A percentile compares a stretch with the other conserved stretches of the same genome.
Evolutionary conservation across 2,888 invertebrate species (phyloP).

Genomic region (Dicyrtomina minuta): DNA sequence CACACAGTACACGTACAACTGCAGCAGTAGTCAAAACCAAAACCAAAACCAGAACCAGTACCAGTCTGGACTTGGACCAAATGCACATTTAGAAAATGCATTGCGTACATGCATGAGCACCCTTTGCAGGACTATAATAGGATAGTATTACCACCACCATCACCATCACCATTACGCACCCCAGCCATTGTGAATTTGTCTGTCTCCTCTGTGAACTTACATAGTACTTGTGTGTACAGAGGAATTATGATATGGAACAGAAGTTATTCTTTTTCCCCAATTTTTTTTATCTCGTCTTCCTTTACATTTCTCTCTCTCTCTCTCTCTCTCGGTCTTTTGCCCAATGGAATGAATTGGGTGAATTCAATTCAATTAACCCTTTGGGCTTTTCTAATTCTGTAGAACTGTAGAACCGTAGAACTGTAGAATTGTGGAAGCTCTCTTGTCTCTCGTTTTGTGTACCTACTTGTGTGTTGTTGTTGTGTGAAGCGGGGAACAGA

Average conservation of each 20-base stretch:
- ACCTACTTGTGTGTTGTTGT: slow-evolving; percentile 20
- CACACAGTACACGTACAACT: no score
- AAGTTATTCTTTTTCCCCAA: slow-evolving; percentile 14
- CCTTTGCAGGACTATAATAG: slow-evolving; percentile 3
- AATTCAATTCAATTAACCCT: slow-evolving; percentile 45
- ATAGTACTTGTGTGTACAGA: background rate
- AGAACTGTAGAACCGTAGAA: background rate
- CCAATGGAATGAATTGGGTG: slow-evolving; percentile 17
- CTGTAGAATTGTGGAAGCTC: background rate
- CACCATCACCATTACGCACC: no score
- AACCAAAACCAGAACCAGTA: no score
- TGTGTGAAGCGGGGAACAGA: no score
- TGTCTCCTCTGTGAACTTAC: background rate
- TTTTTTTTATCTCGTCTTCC: no score
- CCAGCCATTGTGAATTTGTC: no score
- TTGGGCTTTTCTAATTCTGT: slow-evolving; percentile 19
- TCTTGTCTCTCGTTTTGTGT: background rate
- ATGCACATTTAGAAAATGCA: no score
- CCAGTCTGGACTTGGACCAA: no score
- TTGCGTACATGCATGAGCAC: slow-evolving; percentile 9
- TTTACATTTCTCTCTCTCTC: slow-evolving; percentile 18
- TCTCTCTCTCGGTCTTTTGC: slow-evolving; percentile 10
- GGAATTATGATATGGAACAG: slow-evolving; percentile 1
- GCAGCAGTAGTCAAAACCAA: no score
- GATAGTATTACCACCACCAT: no score